Conservation (phyloP, 35 echinoderm and acorn worm genomes). For the Patiria miniata region DNA sequence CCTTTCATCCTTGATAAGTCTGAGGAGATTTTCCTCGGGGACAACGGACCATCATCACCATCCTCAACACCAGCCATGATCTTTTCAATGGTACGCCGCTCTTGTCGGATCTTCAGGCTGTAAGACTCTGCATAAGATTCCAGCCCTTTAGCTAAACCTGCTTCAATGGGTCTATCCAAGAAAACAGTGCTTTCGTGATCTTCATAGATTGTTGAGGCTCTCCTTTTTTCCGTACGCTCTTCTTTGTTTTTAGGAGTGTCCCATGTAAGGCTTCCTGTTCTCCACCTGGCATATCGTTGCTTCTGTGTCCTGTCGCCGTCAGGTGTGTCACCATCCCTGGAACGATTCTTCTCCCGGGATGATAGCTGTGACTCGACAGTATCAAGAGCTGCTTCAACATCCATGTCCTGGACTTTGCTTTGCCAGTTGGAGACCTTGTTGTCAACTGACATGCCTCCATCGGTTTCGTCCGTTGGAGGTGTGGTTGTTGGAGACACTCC, state of each 20-base stretch:
- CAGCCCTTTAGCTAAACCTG: slow-evolving; percentile 19
- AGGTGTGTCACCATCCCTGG: slow-evolving; percentile 20
- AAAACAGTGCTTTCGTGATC: slow-evolving; percentile 48
- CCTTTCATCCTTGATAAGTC: not conserved
- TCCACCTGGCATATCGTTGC: slow-evolving; percentile 24
- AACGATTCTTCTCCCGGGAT: slow-evolving; percentile 18
- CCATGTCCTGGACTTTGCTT: slow-evolving; percentile 42
- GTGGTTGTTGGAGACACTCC: not conserved
- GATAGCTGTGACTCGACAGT: slow-evolving; percentile 49
- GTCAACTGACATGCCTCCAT: slow-evolving; percentile 9
- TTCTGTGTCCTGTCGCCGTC: slow-evolving; percentile 8
- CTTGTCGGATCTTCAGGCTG: slow-evolving; percentile 43
- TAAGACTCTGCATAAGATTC: slow-evolving; percentile 16
- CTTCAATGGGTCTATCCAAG: slow-evolving; percentile 44
- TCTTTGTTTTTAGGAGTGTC: slow-evolving; percentile 30
- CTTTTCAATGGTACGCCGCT: slow-evolving; percentile 51
- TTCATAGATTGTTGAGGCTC: slow-evolving; percentile 39
- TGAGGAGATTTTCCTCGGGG: not conserved
- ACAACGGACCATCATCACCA: slow-evolving; percentile 8
- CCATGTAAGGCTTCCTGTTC: slow-evolving; percentile 23
- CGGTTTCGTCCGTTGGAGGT: not conserved
- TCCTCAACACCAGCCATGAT: slow-evolving; percentile 44
- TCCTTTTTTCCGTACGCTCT: slow-evolving; percentile 37
- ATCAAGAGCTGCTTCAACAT: slow-evolving; percentile 59
- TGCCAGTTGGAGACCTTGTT: slow-evolving; percentile 47